Evolutionary conservation across 2,888 invertebrate genomes (phyloP).

Genomic region (Coelopa pilipes): DNA sequence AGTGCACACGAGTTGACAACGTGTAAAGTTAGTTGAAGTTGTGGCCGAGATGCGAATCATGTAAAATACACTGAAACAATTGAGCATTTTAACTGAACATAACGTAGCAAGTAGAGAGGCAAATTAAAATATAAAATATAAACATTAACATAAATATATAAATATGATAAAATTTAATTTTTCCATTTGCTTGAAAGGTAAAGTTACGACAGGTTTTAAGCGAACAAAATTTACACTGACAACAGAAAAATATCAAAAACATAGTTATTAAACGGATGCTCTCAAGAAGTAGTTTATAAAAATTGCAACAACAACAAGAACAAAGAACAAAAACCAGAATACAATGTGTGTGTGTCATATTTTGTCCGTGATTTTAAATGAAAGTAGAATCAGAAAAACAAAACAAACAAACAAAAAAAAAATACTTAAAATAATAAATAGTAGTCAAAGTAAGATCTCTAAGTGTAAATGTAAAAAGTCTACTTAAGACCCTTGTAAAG

Average conservation of each 20-base stretch:
- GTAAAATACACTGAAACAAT: conserved; percentile 3
- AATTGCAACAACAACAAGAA: conserved; percentile 42
- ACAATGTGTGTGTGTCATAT: conserved; percentile 54
- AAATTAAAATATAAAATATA: not conserved
- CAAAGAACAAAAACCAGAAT: too few species aligned
- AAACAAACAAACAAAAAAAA: conserved; percentile 38
- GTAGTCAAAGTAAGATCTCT: too few species aligned
- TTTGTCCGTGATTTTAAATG: conserved; percentile 64
- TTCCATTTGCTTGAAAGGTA: conserved; percentile 43
- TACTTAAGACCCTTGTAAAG: too few species aligned
- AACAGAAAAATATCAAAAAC: conserved; percentile 36
- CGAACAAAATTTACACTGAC: conserved; percentile 24
- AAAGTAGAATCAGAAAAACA: conserved; percentile 42
- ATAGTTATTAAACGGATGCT: conserved; percentile 33
- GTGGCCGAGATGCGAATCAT: too few species aligned
- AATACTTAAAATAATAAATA: conserved; percentile 26
- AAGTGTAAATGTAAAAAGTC: conserved; percentile 33
- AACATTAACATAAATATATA: conserved; percentile 28
- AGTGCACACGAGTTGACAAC: too few species aligned
- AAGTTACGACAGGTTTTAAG: conserved; percentile 28
- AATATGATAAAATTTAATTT: conserved; percentile 19
- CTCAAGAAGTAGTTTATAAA: conserved; percentile 45
- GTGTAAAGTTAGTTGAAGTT: too few species aligned
- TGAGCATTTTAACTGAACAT: not conserved
- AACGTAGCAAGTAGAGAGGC: conserved; percentile 1